Percentiles rank a stretch among this genome's conserved stretches.
Evolutionary conservation across 2,888 invertebrate genomes (phyloP).

Genomic region (Dynastes maya): DNA sequence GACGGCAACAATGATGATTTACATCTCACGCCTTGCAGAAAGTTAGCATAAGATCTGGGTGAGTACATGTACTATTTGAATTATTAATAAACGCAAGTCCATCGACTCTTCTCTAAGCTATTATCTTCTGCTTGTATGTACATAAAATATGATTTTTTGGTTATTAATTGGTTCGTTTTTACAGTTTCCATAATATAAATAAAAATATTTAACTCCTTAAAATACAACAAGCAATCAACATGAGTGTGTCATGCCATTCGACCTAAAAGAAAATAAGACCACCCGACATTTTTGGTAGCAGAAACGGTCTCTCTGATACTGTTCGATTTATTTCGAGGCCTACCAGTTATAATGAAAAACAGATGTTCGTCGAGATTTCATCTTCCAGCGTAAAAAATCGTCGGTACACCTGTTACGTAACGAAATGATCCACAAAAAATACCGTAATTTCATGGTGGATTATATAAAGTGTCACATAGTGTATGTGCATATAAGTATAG

Average conservation of each 20-base stretch:
- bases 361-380: slow-evolving; percentile 12
- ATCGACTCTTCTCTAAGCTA: too few species aligned
- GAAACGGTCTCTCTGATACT: background rate
- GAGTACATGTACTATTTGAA: too few species aligned
- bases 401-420: slow-evolving; percentile 9
- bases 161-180: too few species aligned
- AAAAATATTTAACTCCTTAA: too few species aligned
- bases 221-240: too few species aligned
- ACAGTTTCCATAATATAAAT: too few species aligned
- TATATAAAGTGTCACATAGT: background rate
- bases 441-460: background rate
- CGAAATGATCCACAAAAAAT: background rate
- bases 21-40: slow-evolving; percentile 7
- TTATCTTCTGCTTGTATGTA: too few species aligned
- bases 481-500: background rate
- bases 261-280: background rate
- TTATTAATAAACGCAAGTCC: too few species aligned
- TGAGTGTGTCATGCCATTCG: background rate
- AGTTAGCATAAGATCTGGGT: background rate
- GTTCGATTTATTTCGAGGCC: slow-evolving; percentile 8
- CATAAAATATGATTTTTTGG: too few species aligned
- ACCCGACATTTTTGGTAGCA: slow-evolving; percentile 1
- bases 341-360: slow-evolving; percentile 29
- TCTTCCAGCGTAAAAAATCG: slow-evolving; percentile 1
- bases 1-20: slow-evolving; percentile 9